Evolutionary conservation across 2,797 vertebrate species (phyloP).

Genomic region (Clarias laeviceps): DNA sequence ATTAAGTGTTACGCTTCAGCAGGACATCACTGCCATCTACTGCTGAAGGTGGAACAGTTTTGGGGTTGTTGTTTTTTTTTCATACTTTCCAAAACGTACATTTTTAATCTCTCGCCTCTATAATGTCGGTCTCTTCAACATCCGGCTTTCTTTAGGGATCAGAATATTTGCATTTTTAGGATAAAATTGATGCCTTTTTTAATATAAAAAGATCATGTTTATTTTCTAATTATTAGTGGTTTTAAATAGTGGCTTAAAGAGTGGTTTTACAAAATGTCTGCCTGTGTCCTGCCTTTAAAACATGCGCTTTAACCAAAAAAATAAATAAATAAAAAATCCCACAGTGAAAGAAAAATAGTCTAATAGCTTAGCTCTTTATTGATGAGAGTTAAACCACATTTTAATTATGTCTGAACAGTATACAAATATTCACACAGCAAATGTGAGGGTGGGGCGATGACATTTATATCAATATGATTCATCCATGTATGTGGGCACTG

Average conservation of each 20-base stretch:
- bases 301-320: neutral
- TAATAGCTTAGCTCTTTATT: slow-evolving; percentile 32
- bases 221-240: neutral
- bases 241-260: neutral
- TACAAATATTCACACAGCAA: slow-evolving; percentile 90
- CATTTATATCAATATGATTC: slow-evolving; percentile 43
- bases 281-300: neutral
- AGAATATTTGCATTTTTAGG: neutral
- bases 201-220: neutral
- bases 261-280: neutral
- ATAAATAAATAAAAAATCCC: too few species aligned
- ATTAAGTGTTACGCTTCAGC: slow-evolving; percentile 20
- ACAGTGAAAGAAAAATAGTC: neutral
- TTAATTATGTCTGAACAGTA: slow-evolving; percentile 87
- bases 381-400: slow-evolving; percentile 74
- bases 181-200: neutral
- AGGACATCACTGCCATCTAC: slow-evolving; percentile 57
- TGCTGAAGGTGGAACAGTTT: slow-evolving; percentile 13
- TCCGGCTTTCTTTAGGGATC: neutral
- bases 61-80: neutral
- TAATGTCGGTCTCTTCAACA: neutral
- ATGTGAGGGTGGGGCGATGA: slow-evolving; percentile 61
- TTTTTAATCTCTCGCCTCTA: neutral
- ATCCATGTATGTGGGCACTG: neutral
- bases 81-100: neutral